A percentile compares a stretch with the other conserved stretches of the same genome.
phyloP scores from a whole-genome alignment of 1,140 invertebrate genomes.

The Drosophila ananassae region DNA sequence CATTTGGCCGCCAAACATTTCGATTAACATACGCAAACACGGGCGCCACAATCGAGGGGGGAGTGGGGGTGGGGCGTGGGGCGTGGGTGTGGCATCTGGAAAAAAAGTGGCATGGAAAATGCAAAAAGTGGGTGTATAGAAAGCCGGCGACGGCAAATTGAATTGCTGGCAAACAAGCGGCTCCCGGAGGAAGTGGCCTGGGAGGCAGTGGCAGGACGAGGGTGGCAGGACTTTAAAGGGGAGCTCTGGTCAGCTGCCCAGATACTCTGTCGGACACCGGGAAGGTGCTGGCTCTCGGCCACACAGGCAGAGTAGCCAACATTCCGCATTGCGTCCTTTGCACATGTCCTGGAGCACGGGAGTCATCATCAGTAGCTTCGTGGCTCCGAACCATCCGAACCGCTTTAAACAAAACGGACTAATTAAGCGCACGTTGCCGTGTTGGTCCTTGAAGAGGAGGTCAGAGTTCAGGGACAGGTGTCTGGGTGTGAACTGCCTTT shows the following conservation, averaged over 20 bases:
- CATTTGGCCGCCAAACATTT: conserved; percentile 69
- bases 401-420: conserved; percentile 80
- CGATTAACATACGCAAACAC: conserved; percentile 76
- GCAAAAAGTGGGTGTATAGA: conserved; percentile 18
- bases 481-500: neutral
- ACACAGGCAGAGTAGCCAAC: no score
- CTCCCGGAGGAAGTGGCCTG: conserved; percentile 42
- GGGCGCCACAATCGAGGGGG: conserved; percentile 7
- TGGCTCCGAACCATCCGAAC: conserved; percentile 70
- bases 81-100: conserved; percentile 15
- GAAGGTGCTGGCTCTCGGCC: no score
- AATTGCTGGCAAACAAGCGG: conserved; percentile 68
- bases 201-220: conserved; percentile 26
- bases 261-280: neutral
- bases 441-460: conserved; percentile 27
- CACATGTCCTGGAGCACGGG: conserved; percentile 26
- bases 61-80: no score
- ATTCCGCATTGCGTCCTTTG: neutral
- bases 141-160: conserved; percentile 53
- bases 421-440: conserved; percentile 71
- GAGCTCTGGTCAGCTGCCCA: neutral
- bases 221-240: neutral
- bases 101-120: conserved; percentile 4
- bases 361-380: conserved; percentile 51
- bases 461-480: neutral